A percentile compares a stretch with the other conserved stretches of the same genome.
Conservation (phyloP, 37 sponge, comb jelly and placozoan genomes). For the Dysidea cf. avara region DNA sequence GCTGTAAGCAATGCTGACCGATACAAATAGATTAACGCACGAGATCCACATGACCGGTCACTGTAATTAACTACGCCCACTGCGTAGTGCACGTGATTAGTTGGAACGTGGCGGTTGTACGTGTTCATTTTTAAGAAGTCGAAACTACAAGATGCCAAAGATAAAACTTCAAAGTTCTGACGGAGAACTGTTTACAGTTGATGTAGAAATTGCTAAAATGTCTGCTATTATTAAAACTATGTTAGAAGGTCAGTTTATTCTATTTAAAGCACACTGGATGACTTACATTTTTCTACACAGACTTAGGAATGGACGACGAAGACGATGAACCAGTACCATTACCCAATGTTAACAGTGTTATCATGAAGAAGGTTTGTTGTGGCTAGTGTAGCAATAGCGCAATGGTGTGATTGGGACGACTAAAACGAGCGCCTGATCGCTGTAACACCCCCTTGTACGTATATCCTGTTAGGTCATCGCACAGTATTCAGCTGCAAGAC, state of each 20-base stretch:
- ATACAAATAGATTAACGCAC: too few species aligned
- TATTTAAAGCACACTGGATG: slow-evolving; percentile 1
- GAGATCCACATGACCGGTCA: too few species aligned
- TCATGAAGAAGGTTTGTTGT: slow-evolving; percentile 82
- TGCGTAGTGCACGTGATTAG: too few species aligned
- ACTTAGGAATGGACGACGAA: slow-evolving; percentile 94
- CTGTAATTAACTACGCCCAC: too few species aligned
- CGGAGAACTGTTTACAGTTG: slow-evolving; percentile 93
- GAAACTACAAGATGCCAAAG: slow-evolving; percentile 78
- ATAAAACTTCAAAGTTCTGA: slow-evolving; percentile 98
- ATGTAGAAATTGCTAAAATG: slow-evolving; percentile 90
- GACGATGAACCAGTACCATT: slow-evolving; percentile 97
- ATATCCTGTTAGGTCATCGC: too few species aligned
- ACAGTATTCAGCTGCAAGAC: too few species aligned
- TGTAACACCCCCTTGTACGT: too few species aligned
- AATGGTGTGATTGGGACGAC: too few species aligned
- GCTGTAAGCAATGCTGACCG: too few species aligned
- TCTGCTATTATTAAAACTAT: slow-evolving; percentile 98
- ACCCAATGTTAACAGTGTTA: slow-evolving; percentile 94
- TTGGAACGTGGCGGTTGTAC: neutral
- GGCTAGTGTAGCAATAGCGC: too few species aligned
- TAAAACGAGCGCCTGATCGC: too few species aligned
- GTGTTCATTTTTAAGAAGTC: neutral
- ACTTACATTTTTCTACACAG: slow-evolving; percentile 26
- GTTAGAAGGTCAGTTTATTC: slow-evolving; percentile 80